Conservation (phyloP, 2,888 invertebrate genomes). For the Ernsta delagoae region DNA sequence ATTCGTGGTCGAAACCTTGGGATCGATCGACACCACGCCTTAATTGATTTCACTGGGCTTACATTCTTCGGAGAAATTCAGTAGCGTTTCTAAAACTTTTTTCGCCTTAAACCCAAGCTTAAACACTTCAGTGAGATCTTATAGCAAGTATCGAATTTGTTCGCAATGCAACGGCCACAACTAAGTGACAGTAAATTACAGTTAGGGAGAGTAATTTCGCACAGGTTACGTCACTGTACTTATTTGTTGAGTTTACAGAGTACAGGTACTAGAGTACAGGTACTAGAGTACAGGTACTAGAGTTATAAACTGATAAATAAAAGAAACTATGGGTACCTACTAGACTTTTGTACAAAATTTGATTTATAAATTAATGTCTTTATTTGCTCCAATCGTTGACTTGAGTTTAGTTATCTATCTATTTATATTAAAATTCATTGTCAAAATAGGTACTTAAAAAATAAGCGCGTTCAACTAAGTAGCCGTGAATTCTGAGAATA, state of each 20-base stretch:
- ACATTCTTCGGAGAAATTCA: slow-evolving; percentile 54
- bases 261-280: too few species aligned
- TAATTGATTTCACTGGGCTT: slow-evolving; percentile 76
- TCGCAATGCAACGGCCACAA: not conserved
- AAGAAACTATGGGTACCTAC: too few species aligned
- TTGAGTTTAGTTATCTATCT: too few species aligned
- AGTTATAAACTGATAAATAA: too few species aligned
- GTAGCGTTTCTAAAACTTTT: slow-evolving; percentile 62
- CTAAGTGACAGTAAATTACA: not conserved
- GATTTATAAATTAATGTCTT: too few species aligned
- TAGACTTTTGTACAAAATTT: too few species aligned
- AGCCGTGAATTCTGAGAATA: not conserved
- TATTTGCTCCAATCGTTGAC: too few species aligned
- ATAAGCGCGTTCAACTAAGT: too few species aligned
- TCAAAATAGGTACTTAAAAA: not conserved
- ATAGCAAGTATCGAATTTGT: not conserved
- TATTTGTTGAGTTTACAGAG: too few species aligned
- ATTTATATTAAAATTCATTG: not conserved
- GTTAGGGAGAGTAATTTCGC: too few species aligned
- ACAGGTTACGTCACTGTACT: too few species aligned
- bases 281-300: too few species aligned
- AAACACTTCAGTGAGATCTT: not conserved
- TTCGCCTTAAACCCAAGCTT: not conserved
- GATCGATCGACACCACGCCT: slow-evolving; percentile 64
- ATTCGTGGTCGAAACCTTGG: slow-evolving; percentile 58